Evolutionary conservation across 2,888 invertebrate genomes (phyloP).

Genomic region (Rhagonycha fulva): DNA sequence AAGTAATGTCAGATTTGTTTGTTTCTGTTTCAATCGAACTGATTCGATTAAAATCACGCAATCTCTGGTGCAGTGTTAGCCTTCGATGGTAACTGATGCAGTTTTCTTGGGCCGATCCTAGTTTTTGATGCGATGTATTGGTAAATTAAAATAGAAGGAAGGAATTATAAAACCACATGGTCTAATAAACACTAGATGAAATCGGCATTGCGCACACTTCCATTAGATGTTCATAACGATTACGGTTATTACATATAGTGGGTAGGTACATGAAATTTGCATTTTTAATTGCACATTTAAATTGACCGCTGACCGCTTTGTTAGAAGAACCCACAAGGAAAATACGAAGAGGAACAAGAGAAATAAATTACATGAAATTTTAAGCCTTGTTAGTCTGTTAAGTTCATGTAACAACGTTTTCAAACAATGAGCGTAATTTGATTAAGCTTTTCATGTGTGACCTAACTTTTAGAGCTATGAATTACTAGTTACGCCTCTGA

Average conservation of each 20-base stretch:
- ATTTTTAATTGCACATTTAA: not conserved
- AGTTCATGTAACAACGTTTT: not conserved
- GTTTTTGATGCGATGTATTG: too few relatives aligned
- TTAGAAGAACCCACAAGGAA: not conserved
- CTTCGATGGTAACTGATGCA: not conserved
- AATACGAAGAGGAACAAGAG: not conserved
- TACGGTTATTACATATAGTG: not conserved
- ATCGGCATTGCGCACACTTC: not conserved
- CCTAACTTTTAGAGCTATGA: not conserved
- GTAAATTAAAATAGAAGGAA: not conserved
- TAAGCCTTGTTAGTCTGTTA: not conserved
- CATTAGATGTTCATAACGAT: not conserved
- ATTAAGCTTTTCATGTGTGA: not conserved
- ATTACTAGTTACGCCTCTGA: not conserved
- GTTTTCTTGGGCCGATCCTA: not conserved
- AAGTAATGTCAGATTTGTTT: not conserved
- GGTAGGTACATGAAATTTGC: not conserved
- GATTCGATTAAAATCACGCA: not conserved
- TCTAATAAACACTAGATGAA: not conserved
- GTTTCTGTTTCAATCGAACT: not conserved
- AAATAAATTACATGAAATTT: not conserved
- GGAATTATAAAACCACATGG: not conserved
- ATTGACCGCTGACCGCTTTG: not conserved
- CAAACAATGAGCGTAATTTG: not conserved
- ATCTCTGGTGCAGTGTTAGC: not conserved